Evolutionary conservation across 2,888 invertebrate species (phyloP), one percentile per base, ranked within the genome.

Genomic region (Drosophila birchii): DNA sequence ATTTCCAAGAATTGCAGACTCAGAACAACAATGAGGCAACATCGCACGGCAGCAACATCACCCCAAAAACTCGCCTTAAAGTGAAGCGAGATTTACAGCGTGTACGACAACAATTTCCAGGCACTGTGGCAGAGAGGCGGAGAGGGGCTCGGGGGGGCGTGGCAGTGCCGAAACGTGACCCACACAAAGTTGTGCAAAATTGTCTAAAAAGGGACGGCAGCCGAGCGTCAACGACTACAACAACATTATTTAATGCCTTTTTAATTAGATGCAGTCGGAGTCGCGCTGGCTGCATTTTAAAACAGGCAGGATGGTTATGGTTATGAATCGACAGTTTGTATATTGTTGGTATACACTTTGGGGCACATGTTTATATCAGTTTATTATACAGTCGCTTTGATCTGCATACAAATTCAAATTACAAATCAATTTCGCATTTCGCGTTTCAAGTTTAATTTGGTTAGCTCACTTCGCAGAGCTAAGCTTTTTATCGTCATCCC

Each of bases 401-500:
- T 73, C 66, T 72, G 73, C 76, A 76, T 76, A 73, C 73, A 77
- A 76, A 75, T 76, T 77, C 80, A 89, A 88, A 83, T 86, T 80
- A 79, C 78, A 88, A 86, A 89, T 88, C 89, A 89, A 89, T 89
- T 88, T 86, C 79, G 79, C 75, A 78, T 89, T 86, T 89, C 77
- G 86, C 77, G 69, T 88, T 89, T 88, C 75, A 78, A 85, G 78
- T 85, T 89, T 82, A 87, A 85, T 89, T 85, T 89, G 45, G 78
- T 84, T 81, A 75, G 64, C 55, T 55, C 49, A 84, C 81, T 73
- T 86, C 14, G 54, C 70, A 74, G 78, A 76, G 85, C 80, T 78
- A 63, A 80, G 85, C 78, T 84, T 86, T 67, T 57, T 56, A 81
- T 86, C 79, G 75, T 83, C 84, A 80, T 86, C 20, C 36, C 16